Percentiles rank a stretch among this genome's conserved stretches.
Conservation (phyloP, 2,888 invertebrate genomes). For the Drosophila paranaensis region DNA sequence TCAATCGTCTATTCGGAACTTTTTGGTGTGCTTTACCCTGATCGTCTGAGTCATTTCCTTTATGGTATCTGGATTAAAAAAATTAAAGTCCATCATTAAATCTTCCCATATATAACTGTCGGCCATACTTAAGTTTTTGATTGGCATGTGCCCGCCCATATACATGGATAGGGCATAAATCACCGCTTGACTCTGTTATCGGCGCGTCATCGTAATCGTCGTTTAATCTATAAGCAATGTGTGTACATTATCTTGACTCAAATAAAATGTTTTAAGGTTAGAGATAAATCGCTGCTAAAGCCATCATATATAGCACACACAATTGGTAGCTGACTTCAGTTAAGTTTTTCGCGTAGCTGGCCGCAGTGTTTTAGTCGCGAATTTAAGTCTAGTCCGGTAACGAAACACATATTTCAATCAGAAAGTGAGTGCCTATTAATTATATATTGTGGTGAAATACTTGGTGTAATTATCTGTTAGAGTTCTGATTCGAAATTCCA, state of each 20-base stretch:
- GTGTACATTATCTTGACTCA: constrained; percentile 60
- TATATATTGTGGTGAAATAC: constrained; percentile 34
- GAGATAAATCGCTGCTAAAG: constrained; percentile 55
- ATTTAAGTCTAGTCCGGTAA: neutral
- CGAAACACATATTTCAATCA: neutral
- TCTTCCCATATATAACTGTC: constrained; percentile 26
- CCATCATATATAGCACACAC: constrained; percentile 55
- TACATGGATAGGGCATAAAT: constrained; percentile 52
- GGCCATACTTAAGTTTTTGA: constrained; percentile 27
- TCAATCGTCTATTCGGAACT: neutral
- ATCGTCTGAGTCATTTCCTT: constrained; percentile 18
- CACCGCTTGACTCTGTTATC: constrained; percentile 60
- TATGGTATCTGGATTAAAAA: constrained; percentile 9
- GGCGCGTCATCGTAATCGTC: constrained; percentile 47
- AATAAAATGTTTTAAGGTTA: constrained; percentile 65
- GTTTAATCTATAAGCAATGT: constrained; percentile 58
- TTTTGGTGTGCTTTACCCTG: neutral
- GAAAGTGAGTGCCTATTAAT: constrained; percentile 45
- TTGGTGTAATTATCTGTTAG: constrained; percentile 6
- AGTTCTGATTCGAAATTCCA: constrained; percentile 1
- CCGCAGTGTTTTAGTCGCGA: constrained; percentile 21
- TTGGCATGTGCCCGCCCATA: constrained; percentile 37
- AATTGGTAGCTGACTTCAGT: constrained; percentile 43
- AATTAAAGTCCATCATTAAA: constrained; percentile 22
- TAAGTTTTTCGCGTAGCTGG: constrained; percentile 56